Evolutionary conservation across 23 tunicate species (phyloP), one percentile per base, ranked within the genome.

Genomic region (Aplidium turbinatum): DNA sequence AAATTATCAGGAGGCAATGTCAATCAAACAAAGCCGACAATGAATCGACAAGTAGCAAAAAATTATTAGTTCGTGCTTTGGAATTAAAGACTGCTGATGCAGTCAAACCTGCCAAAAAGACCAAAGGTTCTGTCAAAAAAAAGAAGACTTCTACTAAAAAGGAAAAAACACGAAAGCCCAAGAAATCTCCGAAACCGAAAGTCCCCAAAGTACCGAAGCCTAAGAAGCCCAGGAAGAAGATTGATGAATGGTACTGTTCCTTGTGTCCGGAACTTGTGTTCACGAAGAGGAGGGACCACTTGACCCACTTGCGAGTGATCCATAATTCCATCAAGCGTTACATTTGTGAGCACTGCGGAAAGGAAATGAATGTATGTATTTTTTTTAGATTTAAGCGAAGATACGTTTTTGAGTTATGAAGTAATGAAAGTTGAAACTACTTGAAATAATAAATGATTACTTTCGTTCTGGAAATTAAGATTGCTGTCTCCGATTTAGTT

Each of bases 261-360:
- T 26, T 31, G 7, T 85, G 91, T 52, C 91, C 91, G 1, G 68
- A 77, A 35, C n/a, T 26, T 19, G n/a, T 85, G 26, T 77, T 85
- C 58, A 58, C 77, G 30, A 85, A 51, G 38, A 85, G 77, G 63
- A 48, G 78, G 11, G 91, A 85, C 47, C 83, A 85, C 30, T 35
- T 76, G 28, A 2, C 5, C 9, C 91, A 85, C 57, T 46, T 85
- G 18, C 47, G 64, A 20, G n/a, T 25, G 4, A 50, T 46, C 33
- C 87, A 82, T 54, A 83, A 83, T 4, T 47, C 22, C 13, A 57
- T 85, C 24, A 85, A 77, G 47, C 67, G 64, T 31, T 56, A 39
- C 47, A 52, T 68, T 3, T 85, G 91, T 48, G 83, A 85, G 11
- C 62, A 69, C n/a, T 85, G 91, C 38, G 83, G 75, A 4, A 85